Percentiles rank a stretch among this genome's conserved stretches.
phyloP scores from a whole-genome alignment of 2,113 vertebrate species.

The Chaenocephalus aceratus region DNA sequence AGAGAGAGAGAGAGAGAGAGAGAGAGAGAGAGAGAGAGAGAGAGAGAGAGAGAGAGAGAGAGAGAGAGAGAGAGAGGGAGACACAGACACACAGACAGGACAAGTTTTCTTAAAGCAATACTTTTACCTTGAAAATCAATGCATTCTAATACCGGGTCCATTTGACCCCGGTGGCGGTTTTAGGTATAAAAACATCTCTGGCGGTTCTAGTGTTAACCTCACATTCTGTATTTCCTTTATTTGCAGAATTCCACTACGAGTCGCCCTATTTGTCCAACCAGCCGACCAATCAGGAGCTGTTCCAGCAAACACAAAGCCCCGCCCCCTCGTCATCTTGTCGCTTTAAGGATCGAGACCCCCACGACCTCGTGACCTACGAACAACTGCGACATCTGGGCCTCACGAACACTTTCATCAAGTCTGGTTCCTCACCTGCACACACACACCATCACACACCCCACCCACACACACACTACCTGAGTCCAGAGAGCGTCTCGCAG shows the following conservation, averaged over 20 bases:
- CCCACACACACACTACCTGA: conserved; percentile 31
- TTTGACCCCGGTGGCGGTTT: too few species aligned
- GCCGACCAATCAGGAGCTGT: conserved; percentile 4
- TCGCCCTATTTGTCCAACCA: conserved; percentile 44
- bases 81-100: too few species aligned
- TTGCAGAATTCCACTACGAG: conserved; percentile 72
- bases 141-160: too few species aligned
- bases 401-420: conserved; percentile 52
- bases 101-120: too few species aligned
- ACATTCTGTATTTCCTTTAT: background rate
- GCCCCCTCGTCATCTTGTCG: conserved; percentile 60
- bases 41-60: too few species aligned
- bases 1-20: too few species aligned
- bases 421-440: conserved; percentile 30
- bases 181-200: too few species aligned
- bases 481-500: conserved; percentile 31
- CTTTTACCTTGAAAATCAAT: too few species aligned
- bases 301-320: conserved; percentile 26
- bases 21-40: too few species aligned
- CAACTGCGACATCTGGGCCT: conserved; percentile 56
- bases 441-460: conserved; percentile 20
- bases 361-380: conserved; percentile 30
- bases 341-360: conserved; percentile 45
- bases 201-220: too few species aligned
- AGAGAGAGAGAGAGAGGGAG: too few species aligned